Percentiles rank a stretch among this genome's conserved stretches.
Conservation (phyloP, 1,140 invertebrate genomes). For the Nixonia krombeini region DNA sequence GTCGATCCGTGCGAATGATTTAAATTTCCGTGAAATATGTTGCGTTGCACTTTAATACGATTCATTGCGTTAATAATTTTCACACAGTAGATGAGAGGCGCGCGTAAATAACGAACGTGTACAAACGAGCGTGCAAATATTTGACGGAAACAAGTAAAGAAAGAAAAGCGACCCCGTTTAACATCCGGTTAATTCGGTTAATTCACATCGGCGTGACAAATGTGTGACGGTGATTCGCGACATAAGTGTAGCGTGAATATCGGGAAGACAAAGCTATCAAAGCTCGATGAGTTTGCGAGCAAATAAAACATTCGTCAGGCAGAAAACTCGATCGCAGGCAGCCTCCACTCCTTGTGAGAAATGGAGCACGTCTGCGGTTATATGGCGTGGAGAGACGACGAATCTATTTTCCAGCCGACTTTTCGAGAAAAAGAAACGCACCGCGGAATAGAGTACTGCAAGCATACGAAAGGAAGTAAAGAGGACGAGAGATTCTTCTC, state of each 20-base stretch:
- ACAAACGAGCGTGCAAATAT: too few relatives aligned
- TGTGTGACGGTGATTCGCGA: constrained; percentile 12
- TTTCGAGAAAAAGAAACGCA: constrained; percentile 11
- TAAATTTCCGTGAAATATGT: too few relatives aligned
- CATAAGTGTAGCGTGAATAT: neutral
- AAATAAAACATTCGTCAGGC: constrained; percentile 24
- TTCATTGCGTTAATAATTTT: too few relatives aligned
- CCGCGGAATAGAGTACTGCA: constrained; percentile 11
- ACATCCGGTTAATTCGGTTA: too few relatives aligned
- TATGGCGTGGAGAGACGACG: constrained; percentile 40
- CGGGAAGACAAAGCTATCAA: constrained; percentile 6
- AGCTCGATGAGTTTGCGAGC: constrained; percentile 24
- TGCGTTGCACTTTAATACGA: too few relatives aligned
- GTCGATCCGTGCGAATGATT: too few relatives aligned
- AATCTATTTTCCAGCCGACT: constrained; percentile 22
- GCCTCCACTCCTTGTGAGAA: constrained; percentile 27
- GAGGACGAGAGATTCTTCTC: constrained; percentile 15
- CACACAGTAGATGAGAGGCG: too few relatives aligned
- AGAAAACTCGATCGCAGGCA: constrained; percentile 4
- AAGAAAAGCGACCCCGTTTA: too few relatives aligned
- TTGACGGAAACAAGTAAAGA: too few relatives aligned
- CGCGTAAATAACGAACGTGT: too few relatives aligned
- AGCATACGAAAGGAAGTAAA: neutral
- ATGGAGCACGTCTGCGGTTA: constrained; percentile 40
- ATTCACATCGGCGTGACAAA: neutral